A percentile compares a stretch with the other conserved stretches of the same genome.
phyloP scores from a whole-genome alignment of 2,888 invertebrate species.

The Diarsia brunnea region DNA sequence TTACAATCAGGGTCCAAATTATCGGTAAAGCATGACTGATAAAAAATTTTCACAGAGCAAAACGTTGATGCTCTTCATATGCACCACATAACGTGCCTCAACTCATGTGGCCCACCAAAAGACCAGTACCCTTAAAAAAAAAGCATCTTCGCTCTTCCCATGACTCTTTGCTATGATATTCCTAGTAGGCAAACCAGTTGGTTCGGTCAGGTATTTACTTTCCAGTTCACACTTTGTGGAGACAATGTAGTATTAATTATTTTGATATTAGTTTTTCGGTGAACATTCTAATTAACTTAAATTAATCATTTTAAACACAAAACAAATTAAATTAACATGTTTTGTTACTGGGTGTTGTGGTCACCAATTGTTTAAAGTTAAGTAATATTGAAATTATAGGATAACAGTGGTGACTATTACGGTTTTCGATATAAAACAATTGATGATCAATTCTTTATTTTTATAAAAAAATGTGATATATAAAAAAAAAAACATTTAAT shows the following conservation, averaged over 20 bases:
- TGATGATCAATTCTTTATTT: no score
- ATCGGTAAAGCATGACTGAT: not conserved
- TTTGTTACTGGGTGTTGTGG: constrained; percentile 14
- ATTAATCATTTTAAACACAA: constrained; percentile 1
- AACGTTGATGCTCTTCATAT: not conserved
- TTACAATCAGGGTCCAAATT: not conserved
- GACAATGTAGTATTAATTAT: not conserved
- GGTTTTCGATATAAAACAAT: constrained; percentile 5
- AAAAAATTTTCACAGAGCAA: not conserved
- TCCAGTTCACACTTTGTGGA: no score
- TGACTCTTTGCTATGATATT: constrained; percentile 5
- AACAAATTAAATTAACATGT: not conserved
- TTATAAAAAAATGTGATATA: no score
- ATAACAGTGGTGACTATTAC: not conserved
- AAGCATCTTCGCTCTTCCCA: not conserved
- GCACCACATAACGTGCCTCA: no score
- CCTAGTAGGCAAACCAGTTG: not conserved
- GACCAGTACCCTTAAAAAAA: no score
- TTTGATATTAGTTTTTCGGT: not conserved
- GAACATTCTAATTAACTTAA: not conserved
- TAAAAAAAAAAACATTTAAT: no score
- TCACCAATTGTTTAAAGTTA: not conserved
- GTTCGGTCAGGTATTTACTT: not conserved
- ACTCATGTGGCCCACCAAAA: no score
- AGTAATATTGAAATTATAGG: not conserved